Conservation (phyloP, 2,797 vertebrate genomes). For the Sternarchorhynchus goeldii region DNA sequence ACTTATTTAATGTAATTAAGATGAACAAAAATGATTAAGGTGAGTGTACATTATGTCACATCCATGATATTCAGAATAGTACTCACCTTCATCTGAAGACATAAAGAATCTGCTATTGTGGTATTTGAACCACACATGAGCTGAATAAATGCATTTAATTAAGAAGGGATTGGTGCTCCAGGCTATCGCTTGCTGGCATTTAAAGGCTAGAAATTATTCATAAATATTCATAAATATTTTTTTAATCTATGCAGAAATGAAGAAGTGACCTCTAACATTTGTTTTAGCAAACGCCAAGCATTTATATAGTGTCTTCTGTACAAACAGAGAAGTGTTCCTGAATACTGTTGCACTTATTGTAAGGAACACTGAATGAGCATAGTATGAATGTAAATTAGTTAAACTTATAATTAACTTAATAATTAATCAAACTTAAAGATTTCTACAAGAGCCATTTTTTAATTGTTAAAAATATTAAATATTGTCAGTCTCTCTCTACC, state of each 20-base stretch:
- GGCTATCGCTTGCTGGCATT: constrained; percentile 68
- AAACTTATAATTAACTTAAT: too few relatives aligned
- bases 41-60: too few relatives aligned
- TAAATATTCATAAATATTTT: constrained; percentile 72
- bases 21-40: too few relatives aligned
- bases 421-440: too few relatives aligned
- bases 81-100: too few relatives aligned
- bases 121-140: constrained; percentile 67
- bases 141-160: constrained; percentile 79
- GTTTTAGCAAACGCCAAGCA: constrained; percentile 62
- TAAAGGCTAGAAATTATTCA: constrained; percentile 74
- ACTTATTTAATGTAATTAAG: too few relatives aligned
- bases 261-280: constrained; percentile 75
- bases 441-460: too few relatives aligned
- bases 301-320: constrained; percentile 21
- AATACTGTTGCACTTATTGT: background rate
- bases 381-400: background rate
- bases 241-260: constrained; percentile 73
- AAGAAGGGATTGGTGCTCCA: constrained; percentile 67
- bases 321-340: constrained; percentile 10
- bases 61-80: too few relatives aligned
- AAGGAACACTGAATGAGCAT: background rate
- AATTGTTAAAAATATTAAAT: too few relatives aligned
- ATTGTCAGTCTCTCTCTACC: too few relatives aligned
- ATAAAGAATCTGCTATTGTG: too few relatives aligned